Evolutionary conservation across 2,113 vertebrate species (phyloP).

Genomic region (Sclerurus mexicanus): DNA sequence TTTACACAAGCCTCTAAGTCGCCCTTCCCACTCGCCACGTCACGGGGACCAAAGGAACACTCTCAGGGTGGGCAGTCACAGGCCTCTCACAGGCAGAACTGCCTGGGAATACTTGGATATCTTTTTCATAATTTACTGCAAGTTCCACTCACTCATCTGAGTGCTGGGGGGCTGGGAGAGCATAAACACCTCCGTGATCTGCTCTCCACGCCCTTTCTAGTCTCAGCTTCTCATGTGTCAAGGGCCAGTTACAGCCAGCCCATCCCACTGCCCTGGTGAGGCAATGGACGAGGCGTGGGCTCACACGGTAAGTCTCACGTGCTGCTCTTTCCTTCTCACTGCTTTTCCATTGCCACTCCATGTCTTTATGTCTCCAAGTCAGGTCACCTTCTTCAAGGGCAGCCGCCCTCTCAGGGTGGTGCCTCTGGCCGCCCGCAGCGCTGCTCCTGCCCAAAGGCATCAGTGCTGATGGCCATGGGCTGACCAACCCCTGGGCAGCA

Average conservation of each 20-base stretch:
- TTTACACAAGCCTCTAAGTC: background rate
- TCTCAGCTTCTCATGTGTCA: background rate
- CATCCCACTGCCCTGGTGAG: accelerated
- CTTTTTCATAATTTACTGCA: background rate
- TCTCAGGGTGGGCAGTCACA: background rate
- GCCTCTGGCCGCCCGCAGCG: accelerated
- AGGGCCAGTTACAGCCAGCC: accelerated
- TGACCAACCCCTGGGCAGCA: accelerated
- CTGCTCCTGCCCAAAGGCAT: accelerated
- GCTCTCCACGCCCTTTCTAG: background rate
- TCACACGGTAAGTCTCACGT: accelerated
- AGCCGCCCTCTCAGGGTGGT: accelerated
- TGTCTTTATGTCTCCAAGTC: background rate
- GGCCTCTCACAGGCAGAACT: background rate
- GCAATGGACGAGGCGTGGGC: accelerated
- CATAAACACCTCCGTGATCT: background rate
- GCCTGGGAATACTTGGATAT: accelerated
- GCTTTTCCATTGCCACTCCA: background rate
- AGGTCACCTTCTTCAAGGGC: background rate
- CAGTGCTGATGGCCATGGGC: background rate
- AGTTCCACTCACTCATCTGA: background rate
- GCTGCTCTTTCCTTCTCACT: background rate
- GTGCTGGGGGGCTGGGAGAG: background rate
- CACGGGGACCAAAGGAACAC: background rate
- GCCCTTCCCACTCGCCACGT: accelerated